Evolutionary conservation across 2,113 vertebrate species (phyloP), one percentile per base, ranked within the genome.

Genomic region (Neolamprologus sp.): DNA sequence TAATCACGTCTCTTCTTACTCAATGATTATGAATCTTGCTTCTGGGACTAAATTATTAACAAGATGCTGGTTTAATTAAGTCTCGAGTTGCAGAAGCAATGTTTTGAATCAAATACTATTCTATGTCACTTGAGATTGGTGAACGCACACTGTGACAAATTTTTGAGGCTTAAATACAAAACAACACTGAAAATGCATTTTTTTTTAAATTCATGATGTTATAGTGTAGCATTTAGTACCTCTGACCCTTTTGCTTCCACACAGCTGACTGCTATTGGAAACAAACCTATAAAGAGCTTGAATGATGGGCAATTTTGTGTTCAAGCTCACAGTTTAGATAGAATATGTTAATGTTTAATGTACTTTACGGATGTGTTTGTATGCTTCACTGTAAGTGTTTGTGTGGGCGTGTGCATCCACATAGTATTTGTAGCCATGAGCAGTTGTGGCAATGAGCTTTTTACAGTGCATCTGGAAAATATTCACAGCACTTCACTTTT

Each of bases 1-100:
- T 19, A 83, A 19, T 63, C 68, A 79, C 12, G 3, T 82, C 80
- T 35, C 79, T 33, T 84, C 80, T 37, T 63, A 35, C 57, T 89
- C 23, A 75, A 6, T 16, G 16, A 83, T 85, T 80, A 85, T 45
- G 63, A 84, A 45, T 85, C 58, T 87, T 42, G 40, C 87, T 82
- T 79, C 16, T 85, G 71, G 57, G 71, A 31, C 23, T 90, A 63
- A 91, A 92, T 92, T 85, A 90, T 94, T 88, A 82, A 91, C 21
- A 81, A 42, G 35, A 81, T 21, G 23, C 26, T 78, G 51, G 87
- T 90, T 90, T 85, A 86, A 90, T 90, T 89, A 90, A 88, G 33
- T 81, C 81, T 90, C 35, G 47, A 86, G 79, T 91, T 90, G 80
- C 63, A 42, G 45, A 21, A 81, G 37, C 31, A 12, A 85, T 86